A percentile compares a stretch with the other conserved stretches of the same genome.
Evolutionary conservation across 37 sponge, comb jelly and placozoan genomes (phyloP).

Genomic region (Spongilla lacustris): DNA sequence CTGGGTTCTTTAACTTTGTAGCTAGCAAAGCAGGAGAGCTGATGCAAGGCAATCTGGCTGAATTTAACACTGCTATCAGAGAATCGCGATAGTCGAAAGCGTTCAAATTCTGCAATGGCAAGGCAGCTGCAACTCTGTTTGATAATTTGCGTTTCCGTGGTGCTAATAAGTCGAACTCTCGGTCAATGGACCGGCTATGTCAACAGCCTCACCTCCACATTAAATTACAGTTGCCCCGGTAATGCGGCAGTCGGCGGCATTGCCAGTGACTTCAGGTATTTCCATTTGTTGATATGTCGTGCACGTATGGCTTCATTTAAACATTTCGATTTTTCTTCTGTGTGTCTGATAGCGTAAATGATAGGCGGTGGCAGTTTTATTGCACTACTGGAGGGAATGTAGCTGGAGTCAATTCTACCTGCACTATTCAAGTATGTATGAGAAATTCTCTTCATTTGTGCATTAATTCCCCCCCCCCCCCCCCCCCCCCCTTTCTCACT

Average conservation of each 20-base stretch:
- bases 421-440: constrained; percentile 49
- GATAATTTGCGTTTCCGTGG: too few species aligned
- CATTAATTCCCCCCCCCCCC: not conserved
- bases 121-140: too few species aligned
- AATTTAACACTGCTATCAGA: too few species aligned
- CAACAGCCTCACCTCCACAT: constrained; percentile 16
- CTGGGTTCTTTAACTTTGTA: too few species aligned
- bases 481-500: not conserved
- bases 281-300: not conserved
- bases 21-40: too few species aligned
- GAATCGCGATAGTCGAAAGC: too few species aligned
- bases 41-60: too few species aligned
- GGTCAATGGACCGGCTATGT: constrained; percentile 57
- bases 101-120: too few species aligned
- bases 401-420: constrained; percentile 50
- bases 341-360: constrained; percentile 2
- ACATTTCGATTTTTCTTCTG: not conserved
- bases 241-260: constrained; percentile 47
- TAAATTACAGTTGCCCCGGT: constrained; percentile 56
- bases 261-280: constrained; percentile 59
- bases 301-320: not conserved
- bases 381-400: constrained; percentile 60
- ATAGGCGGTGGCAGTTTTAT: constrained; percentile 64
- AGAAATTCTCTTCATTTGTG: not conserved
- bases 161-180: too few species aligned